These are phyloP conservation scores for Calephelis virginiensis DNA, from an alignment of 1,140 invertebrate species.

Conservation along the genomic window DNA sequence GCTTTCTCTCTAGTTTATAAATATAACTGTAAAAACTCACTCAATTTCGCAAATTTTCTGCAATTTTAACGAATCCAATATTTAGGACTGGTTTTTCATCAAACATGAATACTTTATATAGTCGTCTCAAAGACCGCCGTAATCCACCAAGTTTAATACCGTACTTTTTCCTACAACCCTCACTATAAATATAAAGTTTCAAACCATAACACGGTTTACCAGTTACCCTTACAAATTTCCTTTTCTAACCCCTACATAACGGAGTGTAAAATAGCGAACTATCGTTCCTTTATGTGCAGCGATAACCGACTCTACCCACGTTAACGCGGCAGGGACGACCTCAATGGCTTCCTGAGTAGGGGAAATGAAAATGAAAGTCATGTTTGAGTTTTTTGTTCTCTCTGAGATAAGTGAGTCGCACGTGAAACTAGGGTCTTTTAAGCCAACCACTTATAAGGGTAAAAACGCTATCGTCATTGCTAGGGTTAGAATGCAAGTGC, in stretches of 20 bases:
- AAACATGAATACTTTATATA: too few species aligned
- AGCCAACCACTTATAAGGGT: slow-evolving; percentile 21
- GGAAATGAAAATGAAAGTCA: slow-evolving; percentile 43
- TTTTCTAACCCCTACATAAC: slow-evolving; percentile 35
- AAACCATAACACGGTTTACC: slow-evolving; percentile 10
- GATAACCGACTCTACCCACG: slow-evolving; percentile 30
- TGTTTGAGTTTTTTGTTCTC: slow-evolving; percentile 38
- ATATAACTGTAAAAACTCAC: too few species aligned
- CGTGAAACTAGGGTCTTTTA: slow-evolving; percentile 33
- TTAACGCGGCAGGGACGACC: slow-evolving; percentile 22
- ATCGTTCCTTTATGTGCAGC: slow-evolving; percentile 37
- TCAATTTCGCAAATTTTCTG: too few species aligned
- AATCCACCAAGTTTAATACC: too few species aligned
- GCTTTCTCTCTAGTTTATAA: too few species aligned
- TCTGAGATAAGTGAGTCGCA: slow-evolving; percentile 38
- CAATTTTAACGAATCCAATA: too few species aligned
- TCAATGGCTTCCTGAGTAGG: slow-evolving; percentile 37
- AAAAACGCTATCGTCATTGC: slow-evolving; percentile 31
- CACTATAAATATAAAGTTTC: slow-evolving; percentile 9
- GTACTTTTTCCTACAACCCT: not conserved
- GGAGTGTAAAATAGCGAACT: slow-evolving; percentile 34
- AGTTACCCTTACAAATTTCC: slow-evolving; percentile 21
- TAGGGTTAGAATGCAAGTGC: slow-evolving; percentile 27
- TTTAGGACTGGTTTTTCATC: too few species aligned
- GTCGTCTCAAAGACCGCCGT: too few species aligned